Conservation (phyloP, 2,888 invertebrate species). For the Hedychridium roseum region DNA sequence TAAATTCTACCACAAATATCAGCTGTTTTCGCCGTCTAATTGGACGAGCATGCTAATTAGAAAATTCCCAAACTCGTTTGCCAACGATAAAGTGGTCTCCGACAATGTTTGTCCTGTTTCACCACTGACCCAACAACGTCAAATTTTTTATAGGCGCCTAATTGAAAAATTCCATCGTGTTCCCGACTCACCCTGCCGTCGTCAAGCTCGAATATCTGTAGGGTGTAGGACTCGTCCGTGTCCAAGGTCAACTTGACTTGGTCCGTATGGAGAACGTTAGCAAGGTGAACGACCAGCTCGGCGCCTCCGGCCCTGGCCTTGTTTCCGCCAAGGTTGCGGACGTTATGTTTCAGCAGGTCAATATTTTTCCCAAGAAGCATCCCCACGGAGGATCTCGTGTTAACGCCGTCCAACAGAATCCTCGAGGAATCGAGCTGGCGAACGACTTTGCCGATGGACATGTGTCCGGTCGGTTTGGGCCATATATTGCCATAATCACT, state of each 20-base stretch:
- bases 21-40: too few species aligned
- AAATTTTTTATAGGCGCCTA: too few species aligned
- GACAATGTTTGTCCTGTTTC: too few species aligned
- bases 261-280: conserved; percentile 11
- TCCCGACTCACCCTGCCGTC: conserved; percentile 31
- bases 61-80: too few species aligned
- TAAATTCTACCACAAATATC: too few species aligned
- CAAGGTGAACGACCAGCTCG: conserved; percentile 38
- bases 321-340: conserved; percentile 3
- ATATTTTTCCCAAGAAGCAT: conserved; percentile 43
- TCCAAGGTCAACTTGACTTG: conserved; percentile 64
- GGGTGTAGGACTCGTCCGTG: conserved; percentile 70
- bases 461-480: conserved; percentile 72
- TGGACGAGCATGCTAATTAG: too few species aligned
- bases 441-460: conserved; percentile 67
- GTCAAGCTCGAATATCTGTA: conserved; percentile 19
- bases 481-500: conserved; percentile 70
- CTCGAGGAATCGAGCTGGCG: conserved; percentile 66
- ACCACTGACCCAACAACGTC: too few species aligned
- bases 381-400: conserved; percentile 49
- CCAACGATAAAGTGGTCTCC: too few species aligned
- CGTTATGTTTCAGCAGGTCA: conserved; percentile 32
- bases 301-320: conserved; percentile 27
- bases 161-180: too few species aligned
- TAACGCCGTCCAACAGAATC: conserved; percentile 61